A percentile compares a stretch with the other conserved stretches of the same genome.
Conservation (phyloP, 2,113 vertebrate genomes). For the Leucoraja erinaceus region DNA sequence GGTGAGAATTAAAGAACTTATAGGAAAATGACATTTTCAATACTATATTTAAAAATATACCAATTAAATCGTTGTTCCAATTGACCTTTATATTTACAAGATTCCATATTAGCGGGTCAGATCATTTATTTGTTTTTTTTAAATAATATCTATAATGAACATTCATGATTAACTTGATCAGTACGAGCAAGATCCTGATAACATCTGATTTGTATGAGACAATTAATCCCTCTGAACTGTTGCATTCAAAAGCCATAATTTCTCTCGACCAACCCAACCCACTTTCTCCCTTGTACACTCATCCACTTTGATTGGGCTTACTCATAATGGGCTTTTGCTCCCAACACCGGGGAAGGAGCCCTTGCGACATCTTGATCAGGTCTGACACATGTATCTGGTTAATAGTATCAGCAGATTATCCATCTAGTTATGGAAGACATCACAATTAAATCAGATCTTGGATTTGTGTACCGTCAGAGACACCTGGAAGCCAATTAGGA, state of each 20-base stretch:
- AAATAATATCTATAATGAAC: neutral
- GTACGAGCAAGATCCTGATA: neutral
- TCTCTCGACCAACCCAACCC: neutral
- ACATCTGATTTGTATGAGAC: neutral
- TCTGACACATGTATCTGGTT: neutral
- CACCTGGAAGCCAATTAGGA: neutral
- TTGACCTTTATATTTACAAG: neutral
- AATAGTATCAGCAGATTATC: neutral
- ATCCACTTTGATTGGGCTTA: neutral
- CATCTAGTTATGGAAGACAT: neutral
- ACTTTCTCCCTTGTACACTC: neutral
- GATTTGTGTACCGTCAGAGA: neutral
- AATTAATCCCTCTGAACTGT: neutral
- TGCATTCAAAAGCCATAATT: neutral
- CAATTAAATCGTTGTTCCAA: neutral
- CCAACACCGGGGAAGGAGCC: neutral
- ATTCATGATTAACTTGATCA: neutral
- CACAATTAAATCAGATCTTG: neutral
- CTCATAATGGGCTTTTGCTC: neutral
- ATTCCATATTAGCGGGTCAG: neutral
- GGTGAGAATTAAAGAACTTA: neutral
- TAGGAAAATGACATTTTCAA: neutral
- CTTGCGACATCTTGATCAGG: neutral
- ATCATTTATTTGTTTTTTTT: neutral
- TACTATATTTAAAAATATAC: neutral